These are phyloP conservation scores for Lydus trimaculatus DNA, from an alignment of 2,888 invertebrate genomes.

Conservation along the genomic window DNA sequence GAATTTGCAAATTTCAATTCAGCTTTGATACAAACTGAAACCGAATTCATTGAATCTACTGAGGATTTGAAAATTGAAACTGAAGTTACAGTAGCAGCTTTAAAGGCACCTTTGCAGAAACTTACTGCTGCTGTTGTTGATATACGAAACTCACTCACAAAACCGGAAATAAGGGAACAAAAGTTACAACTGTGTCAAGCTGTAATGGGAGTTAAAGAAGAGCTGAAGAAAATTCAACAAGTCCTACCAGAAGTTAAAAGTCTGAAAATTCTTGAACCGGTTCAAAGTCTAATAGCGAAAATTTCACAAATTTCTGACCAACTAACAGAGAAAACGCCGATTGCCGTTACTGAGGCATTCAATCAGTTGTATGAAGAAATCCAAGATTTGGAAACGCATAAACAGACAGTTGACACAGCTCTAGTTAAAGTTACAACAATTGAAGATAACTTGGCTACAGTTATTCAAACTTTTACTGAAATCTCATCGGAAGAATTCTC, in stretches of 20 bases:
- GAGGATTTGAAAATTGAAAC: neutral
- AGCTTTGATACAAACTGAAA: constrained; percentile 10
- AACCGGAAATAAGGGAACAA: constrained; percentile 33
- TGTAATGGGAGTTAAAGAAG: constrained; percentile 27
- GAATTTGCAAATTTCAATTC: constrained; percentile 22
- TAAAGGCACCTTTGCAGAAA: constrained; percentile 27
- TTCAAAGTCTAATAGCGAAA: neutral
- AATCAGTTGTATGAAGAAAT: neutral
- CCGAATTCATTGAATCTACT: neutral
- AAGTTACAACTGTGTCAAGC: constrained; percentile 31
- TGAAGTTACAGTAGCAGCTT: constrained; percentile 2
- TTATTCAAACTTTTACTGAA: neutral
- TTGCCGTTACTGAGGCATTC: neutral
- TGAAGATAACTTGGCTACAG: constrained; percentile 21
- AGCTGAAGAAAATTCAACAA: constrained; percentile 20
- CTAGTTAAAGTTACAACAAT: constrained; percentile 18
- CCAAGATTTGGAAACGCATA: neutral
- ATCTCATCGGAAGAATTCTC: constrained; percentile 21
- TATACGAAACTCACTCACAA: constrained; percentile 18
- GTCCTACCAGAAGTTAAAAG: constrained; percentile 18
- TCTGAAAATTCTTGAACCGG: constrained; percentile 19
- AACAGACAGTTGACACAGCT: constrained; percentile 11
- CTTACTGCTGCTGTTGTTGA: constrained; percentile 26
- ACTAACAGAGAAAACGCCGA: neutral
- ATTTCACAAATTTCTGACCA: neutral